Conservation (phyloP, 2,888 invertebrate species). For the Oscheius onirici region DNA sequence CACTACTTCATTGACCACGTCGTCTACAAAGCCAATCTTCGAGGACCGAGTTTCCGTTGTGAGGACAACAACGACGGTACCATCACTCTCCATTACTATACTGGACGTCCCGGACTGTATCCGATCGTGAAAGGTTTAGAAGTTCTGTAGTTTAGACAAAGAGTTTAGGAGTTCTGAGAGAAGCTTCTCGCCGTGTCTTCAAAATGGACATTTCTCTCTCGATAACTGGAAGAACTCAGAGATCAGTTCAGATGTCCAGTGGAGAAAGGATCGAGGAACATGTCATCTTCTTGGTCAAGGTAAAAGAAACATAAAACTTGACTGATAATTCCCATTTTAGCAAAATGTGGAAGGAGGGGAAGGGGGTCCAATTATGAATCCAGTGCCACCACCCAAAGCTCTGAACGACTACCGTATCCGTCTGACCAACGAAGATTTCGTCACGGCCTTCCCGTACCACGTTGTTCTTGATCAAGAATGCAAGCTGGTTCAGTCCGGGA, state of each 20-base stretch:
- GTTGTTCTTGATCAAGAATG: constrained; percentile 68
- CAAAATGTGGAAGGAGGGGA: constrained; percentile 1
- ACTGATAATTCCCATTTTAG: not conserved
- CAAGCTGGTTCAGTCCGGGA: constrained; percentile 65
- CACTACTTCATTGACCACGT: constrained; percentile 76
- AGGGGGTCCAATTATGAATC: constrained; percentile 10
- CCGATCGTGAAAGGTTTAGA: constrained; percentile 83
- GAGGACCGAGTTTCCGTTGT: constrained; percentile 78
- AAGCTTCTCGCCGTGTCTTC: constrained; percentile 91
- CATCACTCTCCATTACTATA: constrained; percentile 91
- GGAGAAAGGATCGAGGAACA: constrained; percentile 65
- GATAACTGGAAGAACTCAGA: constrained; percentile 84
- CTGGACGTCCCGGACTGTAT: constrained; percentile 90
- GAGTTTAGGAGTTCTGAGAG: constrained; percentile 86
- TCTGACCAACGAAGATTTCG: constrained; percentile 51
- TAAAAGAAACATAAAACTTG: constrained; percentile 32
- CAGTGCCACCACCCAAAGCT: not conserved
- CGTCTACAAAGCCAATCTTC: constrained; percentile 69
- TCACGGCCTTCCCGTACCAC: constrained; percentile 64
- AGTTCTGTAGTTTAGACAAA: not conserved
- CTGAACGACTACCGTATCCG: constrained; percentile 27
- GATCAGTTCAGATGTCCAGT: constrained; percentile 72
- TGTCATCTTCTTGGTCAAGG: constrained; percentile 63
- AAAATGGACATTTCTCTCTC: constrained; percentile 91
- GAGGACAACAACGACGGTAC: constrained; percentile 88